A percentile compares a stretch with the other conserved stretches of the same genome.
phyloP scores from a whole-genome alignment of 2,888 invertebrate genomes.

The Eurois occulta region DNA sequence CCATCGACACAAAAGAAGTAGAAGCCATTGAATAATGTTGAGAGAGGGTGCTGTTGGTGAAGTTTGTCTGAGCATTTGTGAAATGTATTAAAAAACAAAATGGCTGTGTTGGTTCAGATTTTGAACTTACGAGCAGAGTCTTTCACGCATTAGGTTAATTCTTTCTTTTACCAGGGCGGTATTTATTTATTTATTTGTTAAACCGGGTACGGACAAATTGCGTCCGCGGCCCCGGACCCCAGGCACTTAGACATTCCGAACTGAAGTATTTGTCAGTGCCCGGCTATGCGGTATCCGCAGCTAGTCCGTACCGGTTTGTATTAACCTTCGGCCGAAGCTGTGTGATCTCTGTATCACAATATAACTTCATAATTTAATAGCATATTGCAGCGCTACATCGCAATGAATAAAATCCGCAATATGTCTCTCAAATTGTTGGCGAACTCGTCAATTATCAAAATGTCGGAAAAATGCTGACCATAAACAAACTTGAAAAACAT shows the following conservation, averaged over 20 bases:
- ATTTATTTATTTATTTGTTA: too few relatives aligned
- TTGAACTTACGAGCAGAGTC: too few relatives aligned
- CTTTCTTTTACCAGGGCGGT: too few relatives aligned
- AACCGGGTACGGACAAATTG: too few relatives aligned
- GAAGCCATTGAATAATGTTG: too few relatives aligned
- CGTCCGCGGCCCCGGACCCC: too few relatives aligned
- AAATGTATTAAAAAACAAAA: too few relatives aligned
- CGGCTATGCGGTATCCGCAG: background rate
- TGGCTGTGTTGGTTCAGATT: too few relatives aligned
- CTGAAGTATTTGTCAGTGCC: background rate
- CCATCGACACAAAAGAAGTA: too few relatives aligned
- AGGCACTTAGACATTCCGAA: background rate
- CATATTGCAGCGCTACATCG: background rate
- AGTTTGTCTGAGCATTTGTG: too few relatives aligned
- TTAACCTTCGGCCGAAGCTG: background rate
- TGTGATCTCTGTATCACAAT: background rate
- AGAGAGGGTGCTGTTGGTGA: too few relatives aligned
- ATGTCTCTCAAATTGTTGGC: background rate
- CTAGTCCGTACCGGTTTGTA: background rate
- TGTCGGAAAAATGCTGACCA: background rate
- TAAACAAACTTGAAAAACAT: slow-evolving; percentile 23
- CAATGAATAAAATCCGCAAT: background rate
- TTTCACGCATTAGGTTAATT: too few relatives aligned
- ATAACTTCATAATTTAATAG: background rate
- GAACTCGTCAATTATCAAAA: background rate